phyloP scores from a whole-genome alignment of 2,888 invertebrate species.

The Acronicta leporina region DNA sequence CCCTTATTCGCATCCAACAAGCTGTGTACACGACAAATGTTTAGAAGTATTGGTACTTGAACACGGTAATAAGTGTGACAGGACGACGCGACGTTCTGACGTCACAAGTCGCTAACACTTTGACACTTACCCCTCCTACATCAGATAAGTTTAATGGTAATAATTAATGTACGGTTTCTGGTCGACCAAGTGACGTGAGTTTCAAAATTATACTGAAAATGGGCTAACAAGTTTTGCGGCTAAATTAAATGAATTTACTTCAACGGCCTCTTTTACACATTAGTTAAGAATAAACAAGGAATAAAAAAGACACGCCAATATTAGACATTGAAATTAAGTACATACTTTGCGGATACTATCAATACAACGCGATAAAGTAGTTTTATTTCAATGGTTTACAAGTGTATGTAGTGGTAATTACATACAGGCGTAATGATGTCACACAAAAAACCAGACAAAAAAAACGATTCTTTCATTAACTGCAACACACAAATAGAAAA shows the following conservation, averaged over 20 bases:
- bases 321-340: no score
- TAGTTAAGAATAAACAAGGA: no score
- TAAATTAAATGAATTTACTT: no score
- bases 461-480: neutral
- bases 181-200: slow-evolving; percentile 1
- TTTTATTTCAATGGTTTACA: no score
- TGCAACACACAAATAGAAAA: slow-evolving; percentile 4
- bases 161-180: slow-evolving; percentile 8
- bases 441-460: neutral
- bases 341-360: no score
- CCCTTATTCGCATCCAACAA: slow-evolving; percentile 18
- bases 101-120: slow-evolving; percentile 5
- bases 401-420: no score
- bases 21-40: slow-evolving; percentile 22
- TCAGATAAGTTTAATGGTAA: slow-evolving; percentile 15
- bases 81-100: slow-evolving; percentile 13
- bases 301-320: no score
- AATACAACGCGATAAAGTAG: no score
- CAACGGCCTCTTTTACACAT: no score
- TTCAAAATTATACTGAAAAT: neutral
- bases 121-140: neutral
- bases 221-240: neutral
- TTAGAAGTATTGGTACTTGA: slow-evolving; percentile 3
- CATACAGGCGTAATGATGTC: no score
- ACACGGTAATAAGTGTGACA: slow-evolving; percentile 20